A percentile compares a stretch with the other conserved stretches of the same genome.
Conservation (phyloP, 2,797 vertebrate species). For the Iguana delicatissima region DNA sequence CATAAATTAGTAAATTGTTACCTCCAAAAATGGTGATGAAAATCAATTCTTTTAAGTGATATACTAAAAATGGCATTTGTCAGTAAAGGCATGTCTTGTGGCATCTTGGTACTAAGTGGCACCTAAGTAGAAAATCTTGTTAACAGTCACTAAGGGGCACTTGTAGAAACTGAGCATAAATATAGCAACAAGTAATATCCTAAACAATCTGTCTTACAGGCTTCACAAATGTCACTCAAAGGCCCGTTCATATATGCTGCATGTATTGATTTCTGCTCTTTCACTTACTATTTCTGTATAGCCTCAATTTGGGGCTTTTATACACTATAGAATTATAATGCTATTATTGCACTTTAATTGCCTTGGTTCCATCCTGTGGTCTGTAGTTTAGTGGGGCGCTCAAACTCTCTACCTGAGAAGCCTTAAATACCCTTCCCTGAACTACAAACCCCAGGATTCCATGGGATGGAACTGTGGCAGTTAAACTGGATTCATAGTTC, state of each 20-base stretch:
- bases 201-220: constrained; percentile 53
- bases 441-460: too few species aligned
- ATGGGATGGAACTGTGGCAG: too few species aligned
- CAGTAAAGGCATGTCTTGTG: neutral
- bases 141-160: neutral
- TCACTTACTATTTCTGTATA: neutral
- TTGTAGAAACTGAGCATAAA: neutral
- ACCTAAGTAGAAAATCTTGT: neutral
- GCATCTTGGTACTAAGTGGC: neutral
- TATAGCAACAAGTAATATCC: neutral
- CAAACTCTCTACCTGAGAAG: too few species aligned
- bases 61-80: constrained; percentile 38
- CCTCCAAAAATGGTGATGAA: constrained; percentile 75
- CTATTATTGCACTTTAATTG: too few species aligned
- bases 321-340: too few species aligned
- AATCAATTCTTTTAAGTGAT: constrained; percentile 55
- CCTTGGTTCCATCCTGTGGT: too few species aligned
- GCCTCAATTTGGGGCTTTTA: neutral
- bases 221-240: constrained; percentile 67
- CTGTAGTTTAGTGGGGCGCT: too few species aligned
- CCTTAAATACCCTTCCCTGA: too few species aligned
- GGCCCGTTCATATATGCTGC: constrained; percentile 28
- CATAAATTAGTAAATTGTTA: constrained; percentile 75
- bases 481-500: too few species aligned
- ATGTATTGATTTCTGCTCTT: constrained; percentile 42